Evolutionary conservation across 2,888 invertebrate species (phyloP).

Genomic region (Melitaea athalia): DNA sequence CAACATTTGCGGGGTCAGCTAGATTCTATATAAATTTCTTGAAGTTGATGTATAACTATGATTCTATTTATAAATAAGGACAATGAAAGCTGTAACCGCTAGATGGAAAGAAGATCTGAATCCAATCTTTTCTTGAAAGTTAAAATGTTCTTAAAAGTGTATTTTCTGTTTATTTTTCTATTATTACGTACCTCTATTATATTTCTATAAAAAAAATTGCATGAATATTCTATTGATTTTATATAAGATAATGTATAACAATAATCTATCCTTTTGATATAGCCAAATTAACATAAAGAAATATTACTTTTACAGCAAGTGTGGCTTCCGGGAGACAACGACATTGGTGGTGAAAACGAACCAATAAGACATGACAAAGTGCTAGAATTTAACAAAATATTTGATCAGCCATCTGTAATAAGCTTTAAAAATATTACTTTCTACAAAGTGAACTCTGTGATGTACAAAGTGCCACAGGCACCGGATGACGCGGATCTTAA

Average conservation of each 20-base stretch:
- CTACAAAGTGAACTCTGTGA: constrained; percentile 88
- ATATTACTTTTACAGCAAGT: constrained; percentile 82
- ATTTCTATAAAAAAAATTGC: neutral
- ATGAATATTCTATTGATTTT: constrained; percentile 1
- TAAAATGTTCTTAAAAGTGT: no score
- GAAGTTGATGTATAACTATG: no score
- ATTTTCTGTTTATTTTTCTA: no score
- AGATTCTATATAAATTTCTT: neutral
- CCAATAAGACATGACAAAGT: constrained; percentile 86
- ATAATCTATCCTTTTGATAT: no score
- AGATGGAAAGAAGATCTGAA: no score
- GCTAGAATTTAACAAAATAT: constrained; percentile 87
- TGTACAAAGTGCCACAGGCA: constrained; percentile 83
- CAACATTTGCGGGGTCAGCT: no score
- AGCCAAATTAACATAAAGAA: no score
- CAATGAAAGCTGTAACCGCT: no score
- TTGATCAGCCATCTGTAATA: constrained; percentile 86
- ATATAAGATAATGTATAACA: no score
- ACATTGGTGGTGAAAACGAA: constrained; percentile 96
- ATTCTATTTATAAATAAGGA: no score
- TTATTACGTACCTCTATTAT: neutral
- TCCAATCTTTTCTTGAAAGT: no score
- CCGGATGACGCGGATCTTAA: constrained; percentile 68
- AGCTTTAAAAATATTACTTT: constrained; percentile 84
- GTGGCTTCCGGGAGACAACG: constrained; percentile 97